Conservation (phyloP, 2,113 vertebrate genomes). For the Macquaria australasica region DNA sequence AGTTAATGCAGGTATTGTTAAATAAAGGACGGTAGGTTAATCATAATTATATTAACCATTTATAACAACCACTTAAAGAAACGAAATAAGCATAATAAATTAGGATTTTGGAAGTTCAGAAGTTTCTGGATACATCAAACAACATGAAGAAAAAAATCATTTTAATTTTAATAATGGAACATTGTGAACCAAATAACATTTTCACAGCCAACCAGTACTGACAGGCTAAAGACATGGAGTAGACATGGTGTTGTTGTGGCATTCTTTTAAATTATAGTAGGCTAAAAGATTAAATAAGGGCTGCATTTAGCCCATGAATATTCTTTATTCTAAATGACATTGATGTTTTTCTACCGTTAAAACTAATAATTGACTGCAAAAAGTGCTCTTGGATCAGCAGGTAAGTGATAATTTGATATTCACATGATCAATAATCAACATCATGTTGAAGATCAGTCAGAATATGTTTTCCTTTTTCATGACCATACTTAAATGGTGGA, state of each 20-base stretch:
- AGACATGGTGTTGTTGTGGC: neutral
- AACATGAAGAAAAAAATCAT: neutral
- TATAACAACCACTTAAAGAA: neutral
- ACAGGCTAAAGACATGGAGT: neutral
- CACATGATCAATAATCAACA: neutral
- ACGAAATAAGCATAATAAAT: neutral
- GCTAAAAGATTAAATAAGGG: neutral
- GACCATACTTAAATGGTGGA: neutral
- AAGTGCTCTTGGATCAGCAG: neutral
- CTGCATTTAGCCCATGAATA: neutral
- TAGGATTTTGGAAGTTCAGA: no score
- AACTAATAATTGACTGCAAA: no score
- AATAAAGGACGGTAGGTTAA: accelerated
- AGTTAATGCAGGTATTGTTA: no score
- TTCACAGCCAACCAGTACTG: neutral
- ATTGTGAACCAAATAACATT: neutral
- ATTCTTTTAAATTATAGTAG: neutral
- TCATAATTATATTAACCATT: no score
- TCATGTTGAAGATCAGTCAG: neutral
- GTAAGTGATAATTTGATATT: neutral
- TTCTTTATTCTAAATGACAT: neutral
- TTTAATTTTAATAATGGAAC: neutral
- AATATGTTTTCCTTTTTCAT: neutral
- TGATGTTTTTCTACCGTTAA: no score
- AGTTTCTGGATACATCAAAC: neutral